phyloP scores from a whole-genome alignment of 2,888 invertebrate species.

The Phaedon cochleariae region DNA sequence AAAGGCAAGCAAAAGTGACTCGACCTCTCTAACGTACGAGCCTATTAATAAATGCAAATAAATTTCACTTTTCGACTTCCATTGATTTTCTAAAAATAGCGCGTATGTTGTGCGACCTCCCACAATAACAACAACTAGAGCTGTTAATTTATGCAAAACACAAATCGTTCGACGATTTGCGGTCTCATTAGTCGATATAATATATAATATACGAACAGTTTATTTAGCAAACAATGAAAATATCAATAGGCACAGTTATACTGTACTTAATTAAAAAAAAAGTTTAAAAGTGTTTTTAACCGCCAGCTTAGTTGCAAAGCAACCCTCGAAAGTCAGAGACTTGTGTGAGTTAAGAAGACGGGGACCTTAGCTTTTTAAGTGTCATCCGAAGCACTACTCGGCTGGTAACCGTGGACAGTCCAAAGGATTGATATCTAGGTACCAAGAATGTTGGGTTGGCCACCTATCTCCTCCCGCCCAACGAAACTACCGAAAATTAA shows the following conservation, averaged over 20 bases:
- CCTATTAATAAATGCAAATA: slow-evolving; percentile 3
- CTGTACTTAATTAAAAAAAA: no score
- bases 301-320: no score
- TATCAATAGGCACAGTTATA: background rate
- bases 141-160: slow-evolving; percentile 18
- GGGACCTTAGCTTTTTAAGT: no score
- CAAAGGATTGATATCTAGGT: no score
- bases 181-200: background rate
- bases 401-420: no score
- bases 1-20: background rate
- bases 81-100: slow-evolving; percentile 19
- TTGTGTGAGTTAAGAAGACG: no score
- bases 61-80: slow-evolving; percentile 13
- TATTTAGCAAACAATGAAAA: background rate
- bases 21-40: background rate
- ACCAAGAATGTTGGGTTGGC: no score
- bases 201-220: background rate
- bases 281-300: no score
- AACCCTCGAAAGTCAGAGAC: no score
- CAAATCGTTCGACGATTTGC: slow-evolving; percentile 13
- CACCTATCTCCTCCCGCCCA: no score
- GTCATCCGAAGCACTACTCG: no score
- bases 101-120: slow-evolving; percentile 4
- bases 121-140: slow-evolving; percentile 9
- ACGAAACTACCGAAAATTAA: no score